Conservation (phyloP, 2,888 invertebrate genomes). For the Netelia melanura region DNA sequence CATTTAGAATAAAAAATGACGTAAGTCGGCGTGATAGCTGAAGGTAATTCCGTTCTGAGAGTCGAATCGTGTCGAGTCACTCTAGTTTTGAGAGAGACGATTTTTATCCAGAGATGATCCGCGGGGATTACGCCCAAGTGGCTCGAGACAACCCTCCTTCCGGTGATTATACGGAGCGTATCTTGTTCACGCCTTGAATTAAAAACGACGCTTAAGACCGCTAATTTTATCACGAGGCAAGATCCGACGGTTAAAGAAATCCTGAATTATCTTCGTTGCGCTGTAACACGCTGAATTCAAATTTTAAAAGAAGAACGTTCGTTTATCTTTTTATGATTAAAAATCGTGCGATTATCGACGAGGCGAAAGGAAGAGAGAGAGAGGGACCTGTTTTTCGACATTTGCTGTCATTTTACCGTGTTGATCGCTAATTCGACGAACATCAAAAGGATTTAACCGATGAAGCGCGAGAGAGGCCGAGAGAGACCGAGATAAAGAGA, state of each 20-base stretch:
- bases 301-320: too few relatives aligned
- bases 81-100: too few relatives aligned
- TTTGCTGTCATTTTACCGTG: slow-evolving; percentile 33
- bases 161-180: too few relatives aligned
- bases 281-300: not conserved
- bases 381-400: not conserved
- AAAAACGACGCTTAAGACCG: not conserved
- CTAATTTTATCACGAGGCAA: slow-evolving; percentile 24
- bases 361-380: not conserved
- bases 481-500: slow-evolving; percentile 26
- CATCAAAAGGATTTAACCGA: slow-evolving; percentile 64
- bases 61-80: too few relatives aligned
- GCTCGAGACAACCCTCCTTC: slow-evolving; percentile 1
- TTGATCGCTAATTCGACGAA: slow-evolving; percentile 60
- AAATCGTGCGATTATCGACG: slow-evolving; percentile 3
- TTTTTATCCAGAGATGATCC: slow-evolving; percentile 36
- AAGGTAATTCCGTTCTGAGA: too few relatives aligned
- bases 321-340: not conserved
- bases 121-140: slow-evolving; percentile 35
- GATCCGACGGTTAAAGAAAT: not conserved
- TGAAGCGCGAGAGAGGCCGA: slow-evolving; percentile 14
- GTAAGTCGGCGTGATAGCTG: too few relatives aligned
- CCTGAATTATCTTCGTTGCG: not conserved
- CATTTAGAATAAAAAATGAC: too few relatives aligned
- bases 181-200: too few relatives aligned